phyloP scores from a whole-genome alignment of 2,888 invertebrate species.

The Galerucella pusilla region DNA sequence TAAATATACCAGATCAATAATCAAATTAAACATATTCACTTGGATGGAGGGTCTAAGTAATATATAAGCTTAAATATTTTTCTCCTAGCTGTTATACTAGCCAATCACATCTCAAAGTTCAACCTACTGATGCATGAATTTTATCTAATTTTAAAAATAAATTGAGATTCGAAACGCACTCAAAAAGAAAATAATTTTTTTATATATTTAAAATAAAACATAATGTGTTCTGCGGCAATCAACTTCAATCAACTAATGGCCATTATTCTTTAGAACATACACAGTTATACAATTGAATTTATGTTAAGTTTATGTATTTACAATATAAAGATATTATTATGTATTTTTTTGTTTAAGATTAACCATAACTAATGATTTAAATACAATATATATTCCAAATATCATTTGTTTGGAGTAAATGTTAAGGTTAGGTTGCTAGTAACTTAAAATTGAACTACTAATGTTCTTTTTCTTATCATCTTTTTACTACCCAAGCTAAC shows the following conservation, averaged over 20 bases:
- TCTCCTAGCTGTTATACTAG: constrained; percentile 5
- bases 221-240: constrained; percentile 2
- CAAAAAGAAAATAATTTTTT: neutral
- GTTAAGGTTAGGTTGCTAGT: neutral
- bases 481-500: neutral
- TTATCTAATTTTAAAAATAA: constrained; percentile 5
- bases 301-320: constrained; percentile 8
- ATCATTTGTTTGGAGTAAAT: neutral
- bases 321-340: constrained; percentile 10
- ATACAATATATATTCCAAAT: neutral
- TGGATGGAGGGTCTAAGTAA: neutral
- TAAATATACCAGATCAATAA: neutral
- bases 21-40: neutral
- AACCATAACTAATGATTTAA: constrained; percentile 1
- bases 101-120: constrained; percentile 2
- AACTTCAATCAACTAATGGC: neutral
- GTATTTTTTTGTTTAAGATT: constrained; percentile 1
- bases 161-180: neutral
- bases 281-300: neutral
- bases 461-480: neutral
- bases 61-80: constrained; percentile 12
- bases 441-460: neutral
- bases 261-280: neutral
- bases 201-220: neutral
- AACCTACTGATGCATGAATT: constrained; percentile 5